Evolutionary conservation across 2,113 vertebrate genomes (phyloP), one percentile per base, ranked within the genome.

Genomic region (Emydocephalus ijimae): DNA sequence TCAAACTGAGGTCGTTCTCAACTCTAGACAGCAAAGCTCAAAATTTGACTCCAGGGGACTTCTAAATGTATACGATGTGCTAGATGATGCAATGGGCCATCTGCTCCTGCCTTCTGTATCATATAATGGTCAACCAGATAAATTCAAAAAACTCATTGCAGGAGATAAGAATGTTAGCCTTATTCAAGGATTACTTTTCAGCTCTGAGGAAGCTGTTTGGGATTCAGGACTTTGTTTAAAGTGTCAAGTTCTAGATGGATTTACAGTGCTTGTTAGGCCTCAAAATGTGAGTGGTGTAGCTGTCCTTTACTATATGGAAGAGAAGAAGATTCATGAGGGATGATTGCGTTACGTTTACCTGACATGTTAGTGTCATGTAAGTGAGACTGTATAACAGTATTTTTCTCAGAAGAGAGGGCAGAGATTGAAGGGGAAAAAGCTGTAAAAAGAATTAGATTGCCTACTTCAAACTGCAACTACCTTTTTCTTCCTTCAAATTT

Each of bases 401-500:
- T 0, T 9, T 5, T 45, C 14, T 87, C n/a, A 55, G 34, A 93
- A 81, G 0, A 56, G 12, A 56, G 12, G 24, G 89, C 91, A 92
- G 48, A 15, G 64, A 48, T 91, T 61, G 10, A 81, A 92, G 69
- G 9, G 29, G 18, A 26, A 34, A 93, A 93, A 59, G 64, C 85
- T 69, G 74, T 92, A 69, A 87, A 45, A 59, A 94, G 4, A 81
- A 81, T 34, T 91, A 45, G 20, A 26, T 81, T 54, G 15, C 90
- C 74, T 14, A 39, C 90, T 94, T 88, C 54, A 43, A 26, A 87
- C 54, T 85, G 50, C 7, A 11, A 3, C 90, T 93, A 0, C 4
- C 93, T 92, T 2, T 7, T 94, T 10, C 92, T 56, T 87, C 61
- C 74, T 29, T 48, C 61, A 2, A 91, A 89, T 74, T 89, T 56